phyloP scores from a whole-genome alignment of 2,888 invertebrate species.

The Dryococelus australis region DNA sequence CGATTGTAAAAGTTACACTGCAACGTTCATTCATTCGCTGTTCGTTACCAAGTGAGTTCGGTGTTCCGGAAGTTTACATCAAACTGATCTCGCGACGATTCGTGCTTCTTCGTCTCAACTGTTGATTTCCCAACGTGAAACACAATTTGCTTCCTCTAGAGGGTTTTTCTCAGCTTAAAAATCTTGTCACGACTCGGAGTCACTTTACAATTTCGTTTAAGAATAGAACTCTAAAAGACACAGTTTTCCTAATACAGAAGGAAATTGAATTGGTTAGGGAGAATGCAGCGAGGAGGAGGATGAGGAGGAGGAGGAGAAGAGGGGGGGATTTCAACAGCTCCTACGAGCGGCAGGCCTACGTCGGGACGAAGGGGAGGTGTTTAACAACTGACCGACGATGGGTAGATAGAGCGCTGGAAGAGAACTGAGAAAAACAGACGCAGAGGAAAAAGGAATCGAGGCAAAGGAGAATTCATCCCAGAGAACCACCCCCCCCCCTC shows the following conservation, averaged over 20 bases:
- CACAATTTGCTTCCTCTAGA: neutral
- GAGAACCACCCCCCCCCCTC: neutral
- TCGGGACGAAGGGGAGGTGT: neutral
- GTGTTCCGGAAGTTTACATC: too few species aligned
- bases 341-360: neutral
- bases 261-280: constrained; percentile 11
- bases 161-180: neutral
- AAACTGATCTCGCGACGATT: neutral
- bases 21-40: too few species aligned
- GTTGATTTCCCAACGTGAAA: neutral
- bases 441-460: neutral
- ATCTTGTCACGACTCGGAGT: neutral
- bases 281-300: neutral
- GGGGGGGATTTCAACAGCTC: neutral
- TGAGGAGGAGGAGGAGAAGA: neutral
- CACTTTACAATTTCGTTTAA: constrained; percentile 10
- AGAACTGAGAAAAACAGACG: constrained; percentile 13
- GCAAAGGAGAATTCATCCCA: neutral
- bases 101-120: neutral
- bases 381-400: neutral
- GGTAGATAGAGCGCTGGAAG: neutral
- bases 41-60: too few species aligned
- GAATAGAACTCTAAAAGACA: neutral
- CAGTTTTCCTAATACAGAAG: constrained; percentile 16
- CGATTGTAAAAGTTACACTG: too few species aligned